Conservation (phyloP, 2,797 vertebrate species). For the Hyperoplus immaculatus region DNA sequence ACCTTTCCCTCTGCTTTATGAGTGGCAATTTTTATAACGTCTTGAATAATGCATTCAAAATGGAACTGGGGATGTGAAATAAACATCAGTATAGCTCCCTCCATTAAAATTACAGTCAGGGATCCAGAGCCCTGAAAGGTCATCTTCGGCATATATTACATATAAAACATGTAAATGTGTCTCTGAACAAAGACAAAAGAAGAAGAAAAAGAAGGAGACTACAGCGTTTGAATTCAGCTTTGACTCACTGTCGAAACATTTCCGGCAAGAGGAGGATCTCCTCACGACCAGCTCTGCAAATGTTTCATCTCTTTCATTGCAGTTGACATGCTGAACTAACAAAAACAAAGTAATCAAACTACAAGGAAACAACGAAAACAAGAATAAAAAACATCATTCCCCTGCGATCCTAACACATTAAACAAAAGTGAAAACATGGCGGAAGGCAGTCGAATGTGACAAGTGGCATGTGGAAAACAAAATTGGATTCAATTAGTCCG, state of each 20-base stretch:
- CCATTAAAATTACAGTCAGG: conserved; percentile 44
- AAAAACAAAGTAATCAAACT: conserved; percentile 34
- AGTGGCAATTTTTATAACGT: conserved; percentile 52
- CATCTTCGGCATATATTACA: conserved; percentile 40
- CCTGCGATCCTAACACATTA: conserved; percentile 35
- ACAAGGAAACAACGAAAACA: conserved; percentile 19
- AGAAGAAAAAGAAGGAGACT: conserved; percentile 6
- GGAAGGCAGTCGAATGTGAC: conserved; percentile 63
- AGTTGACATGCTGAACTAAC: conserved; percentile 26
- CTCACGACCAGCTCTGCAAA: conserved; percentile 22
- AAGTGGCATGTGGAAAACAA: conserved; percentile 71
- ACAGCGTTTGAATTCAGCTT: conserved; percentile 31
- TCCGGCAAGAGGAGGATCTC: background rate
- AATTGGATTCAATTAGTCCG: conserved; percentile 76
- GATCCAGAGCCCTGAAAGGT: conserved; percentile 38
- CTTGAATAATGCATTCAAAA: conserved; percentile 77
- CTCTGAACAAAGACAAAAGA: background rate
- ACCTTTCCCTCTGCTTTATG: conserved; percentile 40
- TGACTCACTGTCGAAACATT: conserved; percentile 33
- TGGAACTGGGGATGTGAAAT: conserved; percentile 51
- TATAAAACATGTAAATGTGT: conserved; percentile 28
- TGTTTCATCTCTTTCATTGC: conserved; percentile 32
- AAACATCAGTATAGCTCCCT: conserved; percentile 57
- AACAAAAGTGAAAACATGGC: conserved; percentile 63
- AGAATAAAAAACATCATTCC: conserved; percentile 15